Conservation (phyloP, 2,113 vertebrate genomes). For the Neotoma lepida region DNA sequence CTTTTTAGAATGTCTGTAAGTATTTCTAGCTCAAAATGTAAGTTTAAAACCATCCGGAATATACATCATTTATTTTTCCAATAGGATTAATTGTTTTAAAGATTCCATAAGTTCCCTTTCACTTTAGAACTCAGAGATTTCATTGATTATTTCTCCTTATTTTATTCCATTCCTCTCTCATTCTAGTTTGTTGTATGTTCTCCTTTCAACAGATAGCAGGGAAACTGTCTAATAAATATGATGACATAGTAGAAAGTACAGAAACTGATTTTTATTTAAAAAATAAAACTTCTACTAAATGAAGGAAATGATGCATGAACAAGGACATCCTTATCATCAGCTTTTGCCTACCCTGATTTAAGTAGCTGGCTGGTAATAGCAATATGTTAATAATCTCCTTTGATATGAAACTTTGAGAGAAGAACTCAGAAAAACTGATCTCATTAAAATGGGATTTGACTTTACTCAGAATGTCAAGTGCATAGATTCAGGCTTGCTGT, state of each 20-base stretch:
- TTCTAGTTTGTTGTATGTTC: not conserved
- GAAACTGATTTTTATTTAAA: not conserved
- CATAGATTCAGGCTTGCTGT: slow-evolving; percentile 51
- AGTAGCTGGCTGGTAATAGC: not conserved
- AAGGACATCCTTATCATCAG: not conserved
- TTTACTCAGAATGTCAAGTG: slow-evolving; percentile 62
- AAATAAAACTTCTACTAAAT: not conserved
- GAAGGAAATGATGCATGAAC: slow-evolving; percentile 10
- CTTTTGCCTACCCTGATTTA: slow-evolving; percentile 7
- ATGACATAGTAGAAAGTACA: not conserved
- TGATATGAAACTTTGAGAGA: not conserved
- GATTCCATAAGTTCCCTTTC: not conserved
- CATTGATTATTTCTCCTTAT: not conserved
- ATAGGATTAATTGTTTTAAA: not conserved
- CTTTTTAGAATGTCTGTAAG: not conserved
- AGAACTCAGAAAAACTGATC: slow-evolving; percentile 57
- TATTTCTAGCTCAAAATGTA: not conserved
- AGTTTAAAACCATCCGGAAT: not conserved
- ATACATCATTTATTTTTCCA: not conserved
- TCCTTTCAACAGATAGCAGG: not conserved
- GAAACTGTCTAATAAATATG: not conserved
- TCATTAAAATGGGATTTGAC: slow-evolving; percentile 69
- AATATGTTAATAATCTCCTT: not conserved
- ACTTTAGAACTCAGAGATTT: not conserved
- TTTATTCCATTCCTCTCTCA: not conserved